Evolutionary conservation across 2,797 vertebrate species (phyloP), one percentile per base, ranked within the genome.

Genomic region (Dallia pectoralis): DNA sequence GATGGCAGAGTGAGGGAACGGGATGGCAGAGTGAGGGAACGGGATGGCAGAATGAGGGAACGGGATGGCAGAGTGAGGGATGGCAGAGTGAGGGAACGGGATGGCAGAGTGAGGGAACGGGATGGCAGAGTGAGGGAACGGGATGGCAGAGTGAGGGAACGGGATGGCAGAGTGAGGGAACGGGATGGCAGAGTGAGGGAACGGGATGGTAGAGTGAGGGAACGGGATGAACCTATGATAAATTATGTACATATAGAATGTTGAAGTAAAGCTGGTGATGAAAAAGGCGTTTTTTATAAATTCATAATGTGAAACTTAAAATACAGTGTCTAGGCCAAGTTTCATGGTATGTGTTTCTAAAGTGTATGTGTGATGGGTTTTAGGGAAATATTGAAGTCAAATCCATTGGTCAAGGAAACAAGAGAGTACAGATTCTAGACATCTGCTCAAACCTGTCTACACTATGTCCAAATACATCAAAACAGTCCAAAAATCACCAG

Each of bases 401-500:
- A 11, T 36, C 33, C 61, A 63, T 19, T 51, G 29, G 14, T 33
- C 19, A 4, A 67, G 59, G 71, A 77, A 32, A 16, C 67, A 61
- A 75, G 71, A 53, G 48, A 73, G 65, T 15, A 81, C 64, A 16
- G 71, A 78, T 49, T n/a, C n/a, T n/a, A n/a, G n/a, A n/a, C n/a
- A n/a, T n/a, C n/a, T n/a, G n/a, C 75, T 63, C 71, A 25, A 71
- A 64, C 6, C 44, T 51, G 73, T 63, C 51, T 14, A 71, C 71
- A 53, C 72, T 70, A n/a, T 47, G 70, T 73, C 67, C 66, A 67
- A 81, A 87, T 74, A 79, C 82, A 80, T 86, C 67, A 73, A 77
- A 79, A 82, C 48, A 76, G 78, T 75, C 69, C 25, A 48, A 61
- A 16, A 18, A 76, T 81, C n/a, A 48, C 74, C 59, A 69, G 33